Base-by-base conservation (phyloP, 2,113 vertebrate genomes). In the Chloroceryle aenea region DNA sequence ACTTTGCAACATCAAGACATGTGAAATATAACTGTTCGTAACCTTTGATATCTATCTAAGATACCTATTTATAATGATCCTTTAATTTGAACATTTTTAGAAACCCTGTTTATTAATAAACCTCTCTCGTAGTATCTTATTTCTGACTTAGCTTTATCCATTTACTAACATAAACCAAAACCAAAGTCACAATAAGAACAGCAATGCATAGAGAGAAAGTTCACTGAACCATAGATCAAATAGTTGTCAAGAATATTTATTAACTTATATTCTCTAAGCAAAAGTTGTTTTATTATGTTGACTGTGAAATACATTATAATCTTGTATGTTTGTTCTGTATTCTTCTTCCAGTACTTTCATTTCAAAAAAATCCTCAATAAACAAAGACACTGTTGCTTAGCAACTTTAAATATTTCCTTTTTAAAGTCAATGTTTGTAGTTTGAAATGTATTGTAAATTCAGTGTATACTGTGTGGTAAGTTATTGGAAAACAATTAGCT, bases 341-440 rank as follows among this genome's bases (percentile, higher is more conserved):
- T 81, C 42, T 62, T 21, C 21, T 91, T 81, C 18, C 26, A 79
- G 32, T 87, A 29, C 7, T 86, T 94, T 78, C 13, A 34, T 68
- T 84, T 75, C 62, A 91, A 66, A 90, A 78, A 16, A 76, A 40
- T 64, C 27, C n/a, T n/a, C 26, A 7, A 79, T 84, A 95, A 95
- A 81, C 56, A 87, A 90, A 59, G 56, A 82, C 12, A 83, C 20
- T 36, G 84, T 92, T 93, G 56, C 96, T 78, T 91, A 94, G 90
- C 64, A 95, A 96, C 90, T 69, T 85, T 55, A 94, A 77, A 64
- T 78, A 79, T 50, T 88, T 75, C 18, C 4, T 48, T 91, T 84
- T 84, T 40, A 81, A 84, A 83, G 32, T 48, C 36, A 34, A 4
- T 56, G 52, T 4, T 92, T 64, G 16, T 56, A 43, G 38, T 73